A percentile compares a stretch with the other conserved stretches of the same genome.
Evolutionary conservation across 2,888 invertebrate species (phyloP).

Genomic region (Drosophila robusta): DNA sequence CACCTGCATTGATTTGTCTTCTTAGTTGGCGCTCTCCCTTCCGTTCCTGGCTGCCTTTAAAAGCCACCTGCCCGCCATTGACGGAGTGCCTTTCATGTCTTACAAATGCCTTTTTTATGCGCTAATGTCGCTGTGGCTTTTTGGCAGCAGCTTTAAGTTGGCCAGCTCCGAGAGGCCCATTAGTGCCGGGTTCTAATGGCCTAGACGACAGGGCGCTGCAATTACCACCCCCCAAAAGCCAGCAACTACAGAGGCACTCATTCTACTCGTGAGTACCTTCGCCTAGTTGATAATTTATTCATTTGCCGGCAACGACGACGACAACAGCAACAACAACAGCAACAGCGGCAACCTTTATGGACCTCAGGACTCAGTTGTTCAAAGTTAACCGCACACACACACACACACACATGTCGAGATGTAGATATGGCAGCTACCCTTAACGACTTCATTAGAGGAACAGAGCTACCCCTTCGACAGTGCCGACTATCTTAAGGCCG

Average conservation of each 20-base stretch:
- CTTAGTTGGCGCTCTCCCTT: slow-evolving; percentile 34
- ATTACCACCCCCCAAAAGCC: slow-evolving; percentile 52
- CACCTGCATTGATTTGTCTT: slow-evolving; percentile 81
- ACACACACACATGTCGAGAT: slow-evolving; percentile 26
- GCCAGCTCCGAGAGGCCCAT: slow-evolving; percentile 50
- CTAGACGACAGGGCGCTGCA: slow-evolving; percentile 75
- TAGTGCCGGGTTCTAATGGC: slow-evolving; percentile 69
- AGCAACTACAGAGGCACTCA: slow-evolving; percentile 44
- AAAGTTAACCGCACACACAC: slow-evolving; percentile 67
- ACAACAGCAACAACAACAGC: slow-evolving; percentile 32
- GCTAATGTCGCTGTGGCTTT: slow-evolving; percentile 69
- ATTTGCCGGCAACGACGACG: slow-evolving; percentile 53
- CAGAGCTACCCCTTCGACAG: slow-evolving; percentile 44
- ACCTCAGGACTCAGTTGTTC: slow-evolving; percentile 53
- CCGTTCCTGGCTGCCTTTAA: slow-evolving; percentile 31
- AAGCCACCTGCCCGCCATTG: slow-evolving; percentile 67
- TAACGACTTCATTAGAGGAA: slow-evolving; percentile 75
- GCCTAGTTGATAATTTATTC: slow-evolving; percentile 79
- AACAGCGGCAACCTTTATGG: slow-evolving; percentile 54
- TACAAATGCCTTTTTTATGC: slow-evolving; percentile 79
- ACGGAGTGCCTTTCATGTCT: slow-evolving; percentile 77
- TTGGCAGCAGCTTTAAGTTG: slow-evolving; percentile 40
- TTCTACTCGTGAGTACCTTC: slow-evolving; percentile 54
- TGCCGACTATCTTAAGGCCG: slow-evolving; percentile 49
- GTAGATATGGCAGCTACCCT: slow-evolving; percentile 55